Base-by-base conservation (phyloP, 2,888 invertebrate genomes). In the Sisyra nigra region DNA sequence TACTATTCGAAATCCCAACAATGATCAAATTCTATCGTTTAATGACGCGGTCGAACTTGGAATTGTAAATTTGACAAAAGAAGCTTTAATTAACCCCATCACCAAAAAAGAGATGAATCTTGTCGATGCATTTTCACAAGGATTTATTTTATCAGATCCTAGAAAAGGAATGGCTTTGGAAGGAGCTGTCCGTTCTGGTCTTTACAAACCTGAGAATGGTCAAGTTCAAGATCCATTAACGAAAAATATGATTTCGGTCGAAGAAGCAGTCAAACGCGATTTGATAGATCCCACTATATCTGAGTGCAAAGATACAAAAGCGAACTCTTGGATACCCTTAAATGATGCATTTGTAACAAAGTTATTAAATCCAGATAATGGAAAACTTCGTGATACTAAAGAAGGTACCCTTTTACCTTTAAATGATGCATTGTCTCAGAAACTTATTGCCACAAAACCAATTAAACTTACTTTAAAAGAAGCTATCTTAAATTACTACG, bases 241-340 rank as follows among this genome's bases (percentile, higher is more conserved):
- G 30, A 72, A 77, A 52, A 77, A 82, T 58, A 63, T 74, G 49
- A 67, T 89, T 1, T 71, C 76, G 50, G 69, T 92, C 14, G 71
- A 76, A 41, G 84, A 86, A 54, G 83, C 86, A 2, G 76, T 88
- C 39, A 73, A 78, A 49, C 72, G 83, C 53, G 80, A 82, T 51
- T 75, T 89, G 48, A 72, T 92, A 19, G 85, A 88, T 61, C 78
- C 84, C 1, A 79, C 78, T 47, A 81, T 86, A 50, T 82, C 84
- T 4, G 74, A 83, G 60, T 78, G 88, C 49, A 80, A 80, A 57
- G 85, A 89, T 57, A 79, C 81, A 0, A 71, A 74, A 52, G 72
- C 74, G 38, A 77, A 82, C 42, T 72, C 74, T 49, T 79, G 78
- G 49, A 60, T 91, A 2, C 72, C 82, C 4, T 66, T 92, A 40